Conservation (phyloP, 2,797 vertebrate genomes). For the Melopsittacus undulatus region DNA sequence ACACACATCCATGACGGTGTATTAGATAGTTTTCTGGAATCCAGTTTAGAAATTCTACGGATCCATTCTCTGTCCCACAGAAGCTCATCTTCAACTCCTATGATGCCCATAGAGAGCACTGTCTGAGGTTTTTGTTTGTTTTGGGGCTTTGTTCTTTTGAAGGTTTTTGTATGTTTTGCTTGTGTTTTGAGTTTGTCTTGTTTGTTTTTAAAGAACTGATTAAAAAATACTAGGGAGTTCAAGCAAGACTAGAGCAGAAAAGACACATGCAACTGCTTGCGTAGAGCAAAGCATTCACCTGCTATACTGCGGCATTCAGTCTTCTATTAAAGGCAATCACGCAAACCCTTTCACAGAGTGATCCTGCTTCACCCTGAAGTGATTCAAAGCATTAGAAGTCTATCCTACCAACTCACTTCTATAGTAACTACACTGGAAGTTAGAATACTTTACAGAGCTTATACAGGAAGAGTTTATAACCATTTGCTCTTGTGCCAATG, state of each 20-base stretch:
- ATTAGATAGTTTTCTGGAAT: not conserved
- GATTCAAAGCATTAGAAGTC: not conserved
- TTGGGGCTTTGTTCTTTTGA: not conserved
- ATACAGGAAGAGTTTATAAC: not conserved
- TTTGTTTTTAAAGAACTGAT: not conserved
- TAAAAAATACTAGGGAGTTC: not conserved
- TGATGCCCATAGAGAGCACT: accelerated
- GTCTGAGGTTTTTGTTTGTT: not conserved
- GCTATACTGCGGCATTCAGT: not conserved
- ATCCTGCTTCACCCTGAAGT: not conserved
- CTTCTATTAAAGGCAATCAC: not conserved
- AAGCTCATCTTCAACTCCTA: not conserved
- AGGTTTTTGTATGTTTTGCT: not conserved
- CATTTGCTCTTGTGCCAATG: not conserved
- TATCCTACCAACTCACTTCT: not conserved
- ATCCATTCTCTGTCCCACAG: not conserved
- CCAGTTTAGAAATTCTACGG: not conserved
- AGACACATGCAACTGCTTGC: not conserved
- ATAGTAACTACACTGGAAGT: not conserved
- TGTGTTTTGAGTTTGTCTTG: not conserved
- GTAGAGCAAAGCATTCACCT: not conserved
- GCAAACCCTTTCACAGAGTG: not conserved
- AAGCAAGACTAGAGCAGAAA: not conserved
- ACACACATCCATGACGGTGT: not conserved
- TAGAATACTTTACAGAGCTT: not conserved